Evolutionary conservation across 2,888 invertebrate genomes (phyloP).

Genomic region (Pristionchus entomophagus): DNA sequence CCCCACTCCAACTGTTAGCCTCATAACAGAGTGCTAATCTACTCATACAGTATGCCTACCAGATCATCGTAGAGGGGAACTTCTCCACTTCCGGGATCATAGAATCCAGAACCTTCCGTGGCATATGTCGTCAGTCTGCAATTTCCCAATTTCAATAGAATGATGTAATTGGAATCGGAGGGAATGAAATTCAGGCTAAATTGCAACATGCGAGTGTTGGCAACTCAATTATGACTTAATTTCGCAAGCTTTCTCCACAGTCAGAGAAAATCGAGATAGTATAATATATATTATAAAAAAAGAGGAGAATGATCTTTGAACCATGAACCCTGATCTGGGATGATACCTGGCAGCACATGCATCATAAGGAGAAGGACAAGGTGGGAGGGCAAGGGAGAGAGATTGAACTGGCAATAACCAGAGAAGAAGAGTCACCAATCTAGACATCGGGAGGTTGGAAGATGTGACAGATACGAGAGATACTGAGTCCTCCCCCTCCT

Average conservation of each 20-base stretch:
- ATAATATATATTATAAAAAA: no score
- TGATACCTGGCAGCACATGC: slow-evolving; percentile 29
- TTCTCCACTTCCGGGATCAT: slow-evolving; percentile 39
- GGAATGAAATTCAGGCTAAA: no score
- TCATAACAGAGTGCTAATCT: no score
- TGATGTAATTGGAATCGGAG: no score
- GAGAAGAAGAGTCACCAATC: slow-evolving; percentile 30
- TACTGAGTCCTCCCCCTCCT: background rate
- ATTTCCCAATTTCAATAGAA: no score
- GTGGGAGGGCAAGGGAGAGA: background rate
- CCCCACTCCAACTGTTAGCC: background rate
- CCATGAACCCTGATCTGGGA: no score
- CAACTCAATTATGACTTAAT: no score
- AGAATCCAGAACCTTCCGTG: slow-evolving; percentile 24
- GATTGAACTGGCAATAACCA: background rate
- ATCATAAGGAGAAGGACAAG: slow-evolving; percentile 29
- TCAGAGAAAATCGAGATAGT: no score
- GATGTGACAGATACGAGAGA: slow-evolving; percentile 3
- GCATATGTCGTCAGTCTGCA: slow-evolving; percentile 1
- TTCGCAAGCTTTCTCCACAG: no score
- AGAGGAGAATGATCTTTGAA: no score
- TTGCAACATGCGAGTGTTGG: no score
- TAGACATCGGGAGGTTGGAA: background rate
- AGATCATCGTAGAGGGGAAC: slow-evolving; percentile 42
- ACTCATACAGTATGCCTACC: background rate